Evolutionary conservation across 2,113 vertebrate species (phyloP).

Genomic region (Symphodus melops): DNA sequence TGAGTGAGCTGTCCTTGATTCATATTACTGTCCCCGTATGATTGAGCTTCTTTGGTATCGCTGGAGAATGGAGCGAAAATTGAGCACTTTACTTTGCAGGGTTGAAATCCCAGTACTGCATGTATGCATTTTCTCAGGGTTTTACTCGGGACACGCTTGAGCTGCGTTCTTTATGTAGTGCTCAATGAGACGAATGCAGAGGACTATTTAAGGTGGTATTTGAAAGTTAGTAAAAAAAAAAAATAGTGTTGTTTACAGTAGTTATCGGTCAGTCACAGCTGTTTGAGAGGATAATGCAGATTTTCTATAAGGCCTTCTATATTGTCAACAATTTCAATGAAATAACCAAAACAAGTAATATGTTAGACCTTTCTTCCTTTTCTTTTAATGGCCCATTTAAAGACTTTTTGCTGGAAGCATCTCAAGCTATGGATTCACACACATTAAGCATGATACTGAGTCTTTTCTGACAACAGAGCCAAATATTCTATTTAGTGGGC

Average conservation of each 20-base stretch:
- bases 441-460: too few species aligned
- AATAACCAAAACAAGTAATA: conserved; percentile 2
- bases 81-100: conserved; percentile 82
- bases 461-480: too few species aligned
- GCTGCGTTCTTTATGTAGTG: conserved; percentile 60
- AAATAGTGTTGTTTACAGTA: conserved; percentile 29
- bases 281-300: not conserved
- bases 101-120: conserved; percentile 74
- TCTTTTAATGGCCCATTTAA: too few species aligned
- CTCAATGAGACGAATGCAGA: conserved; percentile 50
- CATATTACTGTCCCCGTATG: conserved; percentile 83
- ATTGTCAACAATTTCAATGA: not conserved
- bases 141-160: conserved; percentile 67
- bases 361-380: not conserved
- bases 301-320: not conserved
- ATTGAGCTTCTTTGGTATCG: conserved; percentile 84
- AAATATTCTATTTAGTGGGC: too few species aligned
- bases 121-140: conserved; percentile 75
- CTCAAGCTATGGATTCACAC: too few species aligned
- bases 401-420: too few species aligned
- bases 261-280: conserved; percentile 12
- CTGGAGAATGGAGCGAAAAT: conserved; percentile 80
- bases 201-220: conserved; percentile 32
- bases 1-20: conserved; percentile 88
- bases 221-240: conserved; percentile 43